phyloP scores from a whole-genome alignment of 92 coral and sea anemone species.

The Parazoanthus atlanticus region DNA sequence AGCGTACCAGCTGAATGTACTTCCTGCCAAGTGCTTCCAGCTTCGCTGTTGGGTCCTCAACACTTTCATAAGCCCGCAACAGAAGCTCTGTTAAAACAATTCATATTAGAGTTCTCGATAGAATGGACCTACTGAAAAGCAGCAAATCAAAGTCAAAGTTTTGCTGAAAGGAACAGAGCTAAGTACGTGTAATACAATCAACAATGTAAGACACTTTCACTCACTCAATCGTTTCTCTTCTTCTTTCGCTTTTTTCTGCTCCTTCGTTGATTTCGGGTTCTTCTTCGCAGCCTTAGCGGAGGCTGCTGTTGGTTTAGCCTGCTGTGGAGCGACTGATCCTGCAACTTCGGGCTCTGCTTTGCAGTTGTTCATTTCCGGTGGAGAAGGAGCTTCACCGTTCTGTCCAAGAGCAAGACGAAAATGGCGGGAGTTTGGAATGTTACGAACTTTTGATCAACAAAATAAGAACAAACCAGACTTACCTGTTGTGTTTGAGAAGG shows the following conservation, averaged over 20 bases:
- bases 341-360: conserved; percentile 1
- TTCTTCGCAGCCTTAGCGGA: conserved; percentile 67
- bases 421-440: conserved; percentile 48
- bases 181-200: too few relatives aligned
- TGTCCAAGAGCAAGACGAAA: not conserved
- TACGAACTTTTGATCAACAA: conserved; percentile 18
- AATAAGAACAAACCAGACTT: conserved; percentile 1
- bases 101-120: not conserved
- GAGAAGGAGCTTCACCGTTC: not conserved
- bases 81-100: conserved; percentile 64
- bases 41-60: conserved; percentile 73
- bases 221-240: conserved; percentile 92
- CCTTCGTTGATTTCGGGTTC: conserved; percentile 51
- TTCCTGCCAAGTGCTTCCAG: conserved; percentile 88
- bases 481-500: conserved; percentile 15
- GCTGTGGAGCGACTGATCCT: not conserved
- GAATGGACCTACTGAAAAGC: not conserved
- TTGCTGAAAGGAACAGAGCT: not conserved
- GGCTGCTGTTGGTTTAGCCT: conserved; percentile 3
- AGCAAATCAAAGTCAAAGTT: not conserved
- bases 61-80: conserved; percentile 66
- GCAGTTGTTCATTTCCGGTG: conserved; percentile 42
- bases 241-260: conserved; percentile 68
- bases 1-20: conserved; percentile 84
- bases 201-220: conserved; percentile 11